Conservation (phyloP, 1,140 invertebrate genomes). For the Diabrotica undecimpunctata region DNA sequence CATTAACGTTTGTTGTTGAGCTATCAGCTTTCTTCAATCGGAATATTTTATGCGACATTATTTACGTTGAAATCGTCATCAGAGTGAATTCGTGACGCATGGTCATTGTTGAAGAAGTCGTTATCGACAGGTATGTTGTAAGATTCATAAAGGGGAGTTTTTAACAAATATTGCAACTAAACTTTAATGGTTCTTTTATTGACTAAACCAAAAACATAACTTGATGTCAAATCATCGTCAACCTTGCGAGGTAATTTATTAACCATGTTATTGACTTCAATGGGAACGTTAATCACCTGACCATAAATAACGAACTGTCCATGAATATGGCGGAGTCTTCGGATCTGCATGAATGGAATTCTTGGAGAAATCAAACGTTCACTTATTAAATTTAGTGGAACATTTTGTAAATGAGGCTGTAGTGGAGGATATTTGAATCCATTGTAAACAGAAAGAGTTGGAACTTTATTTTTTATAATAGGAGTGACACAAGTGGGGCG, state of each 20-base stretch:
- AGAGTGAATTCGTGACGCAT: too few relatives aligned
- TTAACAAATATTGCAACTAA: not conserved
- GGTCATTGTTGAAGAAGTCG: too few relatives aligned
- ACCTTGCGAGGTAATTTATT: not conserved
- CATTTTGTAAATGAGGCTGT: not conserved
- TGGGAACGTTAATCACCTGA: constrained; percentile 1
- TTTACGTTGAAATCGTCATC: not conserved
- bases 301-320: not conserved
- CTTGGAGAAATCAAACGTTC: not conserved
- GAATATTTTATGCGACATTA: not conserved
- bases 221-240: not conserved
- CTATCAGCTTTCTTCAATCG: too few relatives aligned
- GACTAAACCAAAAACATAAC: not conserved
- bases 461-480: constrained; percentile 1
- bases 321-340: not conserved
- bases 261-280: not conserved
- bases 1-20: too few relatives aligned
- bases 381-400: not conserved
- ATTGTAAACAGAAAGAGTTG: not conserved
- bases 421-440: not conserved
- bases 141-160: too few relatives aligned
- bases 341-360: not conserved
- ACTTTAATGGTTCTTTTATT: not conserved
- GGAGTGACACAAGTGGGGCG: not conserved
- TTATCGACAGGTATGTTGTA: not conserved